A percentile compares a stretch with the other conserved stretches of the same genome.
phyloP scores from a whole-genome alignment of 2,797 vertebrate genomes.

The Anas bahamensis region DNA sequence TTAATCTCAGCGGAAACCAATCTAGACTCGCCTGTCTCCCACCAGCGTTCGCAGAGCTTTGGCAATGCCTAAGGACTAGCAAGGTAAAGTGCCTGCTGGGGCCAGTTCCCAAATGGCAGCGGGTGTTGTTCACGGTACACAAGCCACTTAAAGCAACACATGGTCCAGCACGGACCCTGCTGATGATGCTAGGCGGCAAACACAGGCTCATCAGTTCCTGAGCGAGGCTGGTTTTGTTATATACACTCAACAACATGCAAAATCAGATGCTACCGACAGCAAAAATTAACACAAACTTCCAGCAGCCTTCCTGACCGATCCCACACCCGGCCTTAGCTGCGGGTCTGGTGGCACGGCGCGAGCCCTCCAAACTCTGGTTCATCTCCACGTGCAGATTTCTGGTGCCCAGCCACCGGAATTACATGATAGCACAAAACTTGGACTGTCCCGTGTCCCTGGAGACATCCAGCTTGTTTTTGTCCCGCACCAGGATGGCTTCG shows the following conservation, averaged over 20 bases:
- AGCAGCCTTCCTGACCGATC: background rate
- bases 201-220: background rate
- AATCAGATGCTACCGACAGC: background rate
- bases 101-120: background rate
- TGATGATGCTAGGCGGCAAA: background rate
- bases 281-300: background rate
- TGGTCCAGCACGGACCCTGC: background rate
- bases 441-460: slow-evolving; percentile 80
- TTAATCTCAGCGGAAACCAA: accelerated
- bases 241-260: background rate
- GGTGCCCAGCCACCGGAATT: background rate
- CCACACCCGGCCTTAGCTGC: accelerated
- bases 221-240: accelerated
- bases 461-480: slow-evolving; percentile 72
- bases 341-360: background rate
- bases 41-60: background rate
- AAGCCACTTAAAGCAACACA: background rate
- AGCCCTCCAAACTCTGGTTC: background rate
- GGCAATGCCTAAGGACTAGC: background rate
- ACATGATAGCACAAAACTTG: slow-evolving; percentile 81
- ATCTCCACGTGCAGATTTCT: background rate
- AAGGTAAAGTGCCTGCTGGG: background rate
- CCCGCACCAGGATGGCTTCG: slow-evolving; percentile 82
- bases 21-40: accelerated
- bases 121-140: background rate